A percentile compares a stretch with the other conserved stretches of the same genome.
phyloP scores from a whole-genome alignment of 2,113 vertebrate genomes.

The Lota lota region DNA sequence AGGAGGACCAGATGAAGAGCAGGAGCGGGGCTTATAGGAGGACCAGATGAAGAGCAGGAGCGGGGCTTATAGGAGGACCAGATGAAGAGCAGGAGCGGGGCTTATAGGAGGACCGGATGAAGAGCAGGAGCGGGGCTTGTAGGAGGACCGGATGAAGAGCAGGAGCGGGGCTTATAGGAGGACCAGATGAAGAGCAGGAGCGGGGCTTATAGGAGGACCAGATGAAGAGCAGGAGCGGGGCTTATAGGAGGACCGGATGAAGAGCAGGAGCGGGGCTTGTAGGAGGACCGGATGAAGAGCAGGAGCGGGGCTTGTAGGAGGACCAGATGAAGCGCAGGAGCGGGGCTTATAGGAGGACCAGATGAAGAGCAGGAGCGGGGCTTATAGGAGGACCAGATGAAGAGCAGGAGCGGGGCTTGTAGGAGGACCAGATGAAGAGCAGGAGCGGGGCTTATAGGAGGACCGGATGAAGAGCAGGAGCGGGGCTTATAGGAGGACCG shows the following conservation, averaged over 20 bases:
- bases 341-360: conserved; percentile 28
- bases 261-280: conserved; percentile 32
- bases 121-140: conserved; percentile 32
- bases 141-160: conserved; percentile 35
- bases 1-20: conserved; percentile 35
- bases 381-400: conserved; percentile 37
- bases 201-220: conserved; percentile 28
- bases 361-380: conserved; percentile 35
- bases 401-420: conserved; percentile 32
- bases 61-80: conserved; percentile 28
- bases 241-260: conserved; percentile 37
- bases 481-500: conserved; percentile 28
- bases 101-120: conserved; percentile 37
- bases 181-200: conserved; percentile 31
- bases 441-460: conserved; percentile 29
- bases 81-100: conserved; percentile 35
- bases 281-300: conserved; percentile 35
- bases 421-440: conserved; percentile 35
- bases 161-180: conserved; percentile 29
- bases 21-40: conserved; percentile 29
- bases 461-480: conserved; percentile 31
- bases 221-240: conserved; percentile 35
- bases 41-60: conserved; percentile 31
- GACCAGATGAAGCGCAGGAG: conserved; percentile 31
- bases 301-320: conserved; percentile 29